Conservation (phyloP, 2,888 invertebrate species). For the Clusia tigrina region DNA sequence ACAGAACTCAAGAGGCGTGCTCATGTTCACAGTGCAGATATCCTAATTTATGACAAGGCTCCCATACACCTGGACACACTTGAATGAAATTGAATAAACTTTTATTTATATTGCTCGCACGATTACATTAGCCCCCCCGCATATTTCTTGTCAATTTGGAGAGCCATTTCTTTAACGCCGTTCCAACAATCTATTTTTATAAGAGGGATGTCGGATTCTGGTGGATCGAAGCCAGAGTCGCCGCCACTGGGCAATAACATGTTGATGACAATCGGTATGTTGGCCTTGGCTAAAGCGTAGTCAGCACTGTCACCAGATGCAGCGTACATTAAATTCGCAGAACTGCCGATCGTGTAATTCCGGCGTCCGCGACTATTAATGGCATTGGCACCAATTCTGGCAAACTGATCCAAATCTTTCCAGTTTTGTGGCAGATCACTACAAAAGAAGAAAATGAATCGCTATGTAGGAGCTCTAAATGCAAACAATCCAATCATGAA, state of each 20-base stretch:
- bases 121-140: too few species aligned
- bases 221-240: conserved; percentile 68
- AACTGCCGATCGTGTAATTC: conserved; percentile 62
- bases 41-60: too few species aligned
- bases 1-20: too few species aligned
- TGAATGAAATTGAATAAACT: too few species aligned
- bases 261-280: conserved; percentile 70
- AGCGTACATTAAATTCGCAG: conserved; percentile 65
- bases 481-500: too few species aligned
- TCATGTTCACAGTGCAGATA: too few species aligned
- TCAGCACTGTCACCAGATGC: conserved; percentile 73
- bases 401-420: conserved; percentile 61
- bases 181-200: conserved; percentile 70
- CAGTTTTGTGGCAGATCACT: conserved; percentile 63
- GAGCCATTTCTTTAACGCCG: conserved; percentile 61
- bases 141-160: conserved; percentile 48
- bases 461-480: too few species aligned
- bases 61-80: too few species aligned
- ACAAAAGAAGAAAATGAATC: neutral
- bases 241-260: conserved; percentile 71
- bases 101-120: too few species aligned
- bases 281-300: conserved; percentile 69
- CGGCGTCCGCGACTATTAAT: conserved; percentile 59
- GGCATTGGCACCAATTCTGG: conserved; percentile 58
- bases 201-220: conserved; percentile 67